A percentile compares a stretch with the other conserved stretches of the same genome.
Conservation (phyloP, 2,797 vertebrate species). For the Acipenser oxyrinchus region DNA sequence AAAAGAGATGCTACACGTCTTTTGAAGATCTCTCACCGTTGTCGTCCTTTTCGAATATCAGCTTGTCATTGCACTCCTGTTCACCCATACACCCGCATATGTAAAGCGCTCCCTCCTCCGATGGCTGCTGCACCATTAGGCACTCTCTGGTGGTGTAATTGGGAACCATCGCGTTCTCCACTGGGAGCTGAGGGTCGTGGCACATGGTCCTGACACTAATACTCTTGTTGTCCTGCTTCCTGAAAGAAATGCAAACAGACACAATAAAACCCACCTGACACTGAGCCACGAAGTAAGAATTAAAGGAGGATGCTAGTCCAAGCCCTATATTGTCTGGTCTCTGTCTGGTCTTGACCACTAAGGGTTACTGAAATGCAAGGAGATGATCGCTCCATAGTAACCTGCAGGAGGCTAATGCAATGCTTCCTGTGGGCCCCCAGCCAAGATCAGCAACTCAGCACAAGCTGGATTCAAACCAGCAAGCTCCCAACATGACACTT, state of each 20-base stretch:
- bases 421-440: too few species aligned
- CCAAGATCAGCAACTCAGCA: too few species aligned
- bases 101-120: slow-evolving; percentile 51
- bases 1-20: neutral
- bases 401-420: too few species aligned
- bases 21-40: slow-evolving; percentile 49
- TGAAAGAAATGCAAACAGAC: slow-evolving; percentile 31
- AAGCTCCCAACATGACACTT: too few species aligned
- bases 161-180: slow-evolving; percentile 68
- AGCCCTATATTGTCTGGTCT: too few species aligned
- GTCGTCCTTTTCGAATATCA: slow-evolving; percentile 72
- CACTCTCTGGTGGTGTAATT: slow-evolving; percentile 71
- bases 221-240: slow-evolving; percentile 73
- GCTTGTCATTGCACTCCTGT: slow-evolving; percentile 79
- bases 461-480: too few species aligned
- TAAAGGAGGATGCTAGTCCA: too few species aligned
- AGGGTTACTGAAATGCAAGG: too few species aligned
- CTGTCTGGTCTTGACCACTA: too few species aligned
- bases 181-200: slow-evolving; percentile 62
- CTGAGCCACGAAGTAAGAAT: too few species aligned
- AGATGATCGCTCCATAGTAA: too few species aligned
- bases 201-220: slow-evolving; percentile 72
- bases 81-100: slow-evolving; percentile 69
- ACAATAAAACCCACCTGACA: neutral
- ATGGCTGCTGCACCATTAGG: slow-evolving; percentile 62